Base-by-base conservation (phyloP, 2,888 invertebrate species). In the Drosophila eohydei region DNA sequence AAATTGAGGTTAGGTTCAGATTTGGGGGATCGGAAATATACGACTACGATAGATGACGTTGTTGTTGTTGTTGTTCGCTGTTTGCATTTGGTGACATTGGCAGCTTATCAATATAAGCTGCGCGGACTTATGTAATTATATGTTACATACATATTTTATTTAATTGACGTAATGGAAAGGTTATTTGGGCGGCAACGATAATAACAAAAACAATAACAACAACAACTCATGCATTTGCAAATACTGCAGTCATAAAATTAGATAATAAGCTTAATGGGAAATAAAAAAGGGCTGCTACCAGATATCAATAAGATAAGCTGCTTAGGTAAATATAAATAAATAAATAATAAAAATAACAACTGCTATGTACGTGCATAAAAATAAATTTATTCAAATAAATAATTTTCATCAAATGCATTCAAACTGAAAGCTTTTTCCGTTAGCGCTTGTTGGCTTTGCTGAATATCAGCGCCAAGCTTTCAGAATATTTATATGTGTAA, bases 161-260 rank as follows among this genome's bases (percentile, higher is more conserved):
- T 81, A 83, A 84, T 87, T 87, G 84, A 74, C 80, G 80, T 65
- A 85, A 87, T 84, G 73, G 80, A 76, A 83, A 83, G 81, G 83
- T 87, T 86, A 78, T 76, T 75, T 74, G 70, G 80, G 83, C 81
- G 85, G 64, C 65, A 70, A 66, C 68, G 43, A 60, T 46, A 65
- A 64, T n/a, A 56, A 72, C 21, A 62, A 62, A 60, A 5, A 32
- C 52, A 63, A 46, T 14, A 59, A 58, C 11, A 32, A 36, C 11
- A 62, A 56, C 26, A 58, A 52, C 54, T 44, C 21, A 52, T 56
- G 56, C 34, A 30, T 59, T 71, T 16, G 28, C 4, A 30, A 30
- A 60, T 51, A 21, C 3, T 63, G 52, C 32, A 40, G 26, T 36
- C 46, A 11, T 63, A 66, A 41, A 41, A 66, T 11, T 30, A 40